Conservation (phyloP, 2,888 invertebrate species). For the Dolichomitus sp. region DNA sequence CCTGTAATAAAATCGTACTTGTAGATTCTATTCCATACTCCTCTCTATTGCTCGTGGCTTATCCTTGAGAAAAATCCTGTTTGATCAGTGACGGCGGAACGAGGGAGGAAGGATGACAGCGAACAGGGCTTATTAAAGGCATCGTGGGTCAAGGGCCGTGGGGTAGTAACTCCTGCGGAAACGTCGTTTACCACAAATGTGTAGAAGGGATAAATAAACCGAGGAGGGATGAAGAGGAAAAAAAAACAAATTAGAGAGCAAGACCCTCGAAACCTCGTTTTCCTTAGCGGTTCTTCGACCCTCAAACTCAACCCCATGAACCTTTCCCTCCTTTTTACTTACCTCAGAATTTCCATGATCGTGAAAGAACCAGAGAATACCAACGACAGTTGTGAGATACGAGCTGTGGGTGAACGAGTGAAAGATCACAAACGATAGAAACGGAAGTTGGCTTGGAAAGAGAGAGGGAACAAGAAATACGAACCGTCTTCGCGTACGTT, state of each 20-base stretch:
- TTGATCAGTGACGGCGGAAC: background rate
- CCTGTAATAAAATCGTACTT: conserved; percentile 44
- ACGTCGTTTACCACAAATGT: conserved; percentile 16
- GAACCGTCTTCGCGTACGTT: conserved; percentile 41
- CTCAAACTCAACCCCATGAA: conserved; percentile 24
- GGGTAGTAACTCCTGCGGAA: background rate
- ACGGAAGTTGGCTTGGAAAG: background rate
- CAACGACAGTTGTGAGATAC: conserved; percentile 38
- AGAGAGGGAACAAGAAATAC: conserved; percentile 26
- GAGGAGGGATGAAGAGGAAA: conserved; percentile 12
- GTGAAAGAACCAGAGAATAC: conserved; percentile 57
- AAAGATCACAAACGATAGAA: background rate
- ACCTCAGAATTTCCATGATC: conserved; percentile 58
- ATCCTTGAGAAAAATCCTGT: conserved; percentile 25
- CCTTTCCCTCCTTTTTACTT: conserved; percentile 21
- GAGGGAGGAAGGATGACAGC: background rate
- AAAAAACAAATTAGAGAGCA: conserved; percentile 53
- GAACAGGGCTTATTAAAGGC: conserved; percentile 40
- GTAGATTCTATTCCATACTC: conserved; percentile 18
- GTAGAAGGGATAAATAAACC: conserved; percentile 13
- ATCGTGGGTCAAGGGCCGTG: conserved; percentile 35
- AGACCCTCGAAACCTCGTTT: conserved; percentile 35
- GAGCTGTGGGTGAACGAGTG: conserved; percentile 37
- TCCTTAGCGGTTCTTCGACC: conserved; percentile 33
- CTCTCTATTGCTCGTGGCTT: background rate